Conservation (phyloP, 2,888 invertebrate genomes). For the Auanema freiburgensis region DNA sequence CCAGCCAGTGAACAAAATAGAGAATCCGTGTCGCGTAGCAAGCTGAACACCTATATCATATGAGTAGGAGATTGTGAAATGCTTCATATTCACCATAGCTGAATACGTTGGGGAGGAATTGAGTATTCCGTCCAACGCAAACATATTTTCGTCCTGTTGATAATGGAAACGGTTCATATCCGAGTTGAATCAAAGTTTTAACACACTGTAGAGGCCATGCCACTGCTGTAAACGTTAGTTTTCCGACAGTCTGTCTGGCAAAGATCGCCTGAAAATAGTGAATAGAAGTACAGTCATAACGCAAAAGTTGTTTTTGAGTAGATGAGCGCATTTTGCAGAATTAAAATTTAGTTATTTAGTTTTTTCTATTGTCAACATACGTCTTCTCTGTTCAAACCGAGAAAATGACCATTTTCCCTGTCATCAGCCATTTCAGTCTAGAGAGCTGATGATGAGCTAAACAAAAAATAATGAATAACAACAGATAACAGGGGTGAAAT, state of each 20-base stretch:
- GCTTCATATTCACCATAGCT: conserved; percentile 50
- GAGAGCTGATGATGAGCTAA: neutral
- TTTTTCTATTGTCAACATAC: no score
- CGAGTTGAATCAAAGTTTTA: conserved; percentile 56
- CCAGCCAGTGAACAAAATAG: conserved; percentile 55
- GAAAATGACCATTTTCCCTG: conserved; percentile 13
- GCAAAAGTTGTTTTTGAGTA: no score
- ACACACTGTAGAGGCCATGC: conserved; percentile 53
- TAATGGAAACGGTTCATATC: conserved; percentile 63
- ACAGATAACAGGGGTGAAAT: conserved; percentile 3
- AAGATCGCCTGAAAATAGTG: conserved; percentile 35
- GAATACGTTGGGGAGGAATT: conserved; percentile 62
- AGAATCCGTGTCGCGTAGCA: conserved; percentile 41
- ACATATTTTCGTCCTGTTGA: conserved; percentile 53
- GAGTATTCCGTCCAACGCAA: conserved; percentile 56
- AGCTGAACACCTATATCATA: conserved; percentile 53
- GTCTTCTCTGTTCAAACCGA: conserved; percentile 26
- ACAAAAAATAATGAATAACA: no score
- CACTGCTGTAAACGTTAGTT: conserved; percentile 36
- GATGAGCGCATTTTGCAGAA: no score
- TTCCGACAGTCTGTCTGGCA: conserved; percentile 37
- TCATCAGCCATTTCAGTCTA: conserved; percentile 8
- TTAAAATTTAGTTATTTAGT: no score
- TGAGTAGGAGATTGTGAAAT: neutral
- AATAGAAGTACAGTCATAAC: no score